Evolutionary conservation across 2,113 vertebrate species (phyloP), one percentile per base, ranked within the genome.

Genomic region (Taxidea taxus): DNA sequence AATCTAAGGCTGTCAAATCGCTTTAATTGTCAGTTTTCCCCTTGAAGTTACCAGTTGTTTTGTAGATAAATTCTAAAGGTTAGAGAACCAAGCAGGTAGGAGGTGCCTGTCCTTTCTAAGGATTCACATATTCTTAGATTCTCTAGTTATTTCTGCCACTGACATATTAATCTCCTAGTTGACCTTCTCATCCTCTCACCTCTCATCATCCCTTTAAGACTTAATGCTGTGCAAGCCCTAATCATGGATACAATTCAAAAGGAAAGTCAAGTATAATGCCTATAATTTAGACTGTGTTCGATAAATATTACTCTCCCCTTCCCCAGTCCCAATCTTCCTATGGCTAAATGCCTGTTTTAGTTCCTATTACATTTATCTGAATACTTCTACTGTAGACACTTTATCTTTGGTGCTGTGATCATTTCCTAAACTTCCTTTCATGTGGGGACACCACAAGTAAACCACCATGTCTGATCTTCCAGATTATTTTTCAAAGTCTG

Each of bases 371-470:
- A 60, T 64, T 42, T 91, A 42, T 44, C n/a, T 92, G 75, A 94
- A 87, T 80, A 74, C 11, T 87, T 96, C 39, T 90, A 91, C 31
- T 89, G 27, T 74, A 31, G 4, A 88, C 6, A 56, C 27, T 64
- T 70, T 84, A 14, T 94, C 70, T 91, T 90, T 51, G 72, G 31
- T 58, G 10, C 11, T 95, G 8, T 78, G 12, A 87, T 15, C n/a
- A 80, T 94, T 95, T 94, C 47, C 37, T 91, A 96, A 83, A 91
- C 25, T 74, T 90, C 68, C 34, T n/a, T 90, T 94, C 37, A 34
- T n/a, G 39, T 74, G 39, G 11, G 10, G 11, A 90, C 47, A 8
- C 37, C 25, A 47, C 34, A 91, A 64, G 14, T 58, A 47, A 90
- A 51, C 44, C 25, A 68, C 34, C 9, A 62, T 91, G 49, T 12